A percentile compares a stretch with the other conserved stretches of the same genome.
Conservation (phyloP, 1,140 invertebrate species). For the Drosophila willistoni region DNA sequence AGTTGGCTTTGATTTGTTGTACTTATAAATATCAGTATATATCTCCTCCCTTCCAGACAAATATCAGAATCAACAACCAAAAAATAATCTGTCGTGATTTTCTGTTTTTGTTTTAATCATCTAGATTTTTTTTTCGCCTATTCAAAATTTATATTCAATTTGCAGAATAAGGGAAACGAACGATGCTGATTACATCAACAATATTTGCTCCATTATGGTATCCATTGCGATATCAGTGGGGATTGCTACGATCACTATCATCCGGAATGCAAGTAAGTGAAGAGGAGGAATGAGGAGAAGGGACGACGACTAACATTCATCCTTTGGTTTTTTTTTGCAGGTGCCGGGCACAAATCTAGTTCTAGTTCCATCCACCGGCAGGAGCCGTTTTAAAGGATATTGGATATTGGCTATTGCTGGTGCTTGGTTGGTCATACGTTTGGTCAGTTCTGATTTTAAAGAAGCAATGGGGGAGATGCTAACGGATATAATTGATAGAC, state of each 20-base stretch:
- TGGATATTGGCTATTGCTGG: conserved; percentile 26
- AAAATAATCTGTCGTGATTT: background rate
- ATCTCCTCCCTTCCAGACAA: background rate
- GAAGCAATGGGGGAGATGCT: background rate
- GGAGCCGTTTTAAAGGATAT: conserved; percentile 8
- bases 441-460: conserved; percentile 4
- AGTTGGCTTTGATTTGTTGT: background rate
- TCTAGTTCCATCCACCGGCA: background rate
- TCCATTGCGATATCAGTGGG: background rate
- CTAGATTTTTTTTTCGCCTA: background rate
- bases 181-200: background rate
- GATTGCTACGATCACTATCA: background rate
- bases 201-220: conserved; percentile 24
- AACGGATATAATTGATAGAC: background rate
- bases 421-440: conserved; percentile 29
- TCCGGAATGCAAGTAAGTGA: conserved; percentile 4
- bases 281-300: background rate
- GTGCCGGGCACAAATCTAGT: conserved; percentile 29
- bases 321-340: background rate
- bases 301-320: too few relatives aligned
- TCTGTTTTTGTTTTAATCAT: background rate
- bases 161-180: background rate
- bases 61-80: background rate
- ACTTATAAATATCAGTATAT: background rate
- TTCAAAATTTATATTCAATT: background rate